Conservation (phyloP, 2,113 vertebrate genomes). For the Rynchops niger region DNA sequence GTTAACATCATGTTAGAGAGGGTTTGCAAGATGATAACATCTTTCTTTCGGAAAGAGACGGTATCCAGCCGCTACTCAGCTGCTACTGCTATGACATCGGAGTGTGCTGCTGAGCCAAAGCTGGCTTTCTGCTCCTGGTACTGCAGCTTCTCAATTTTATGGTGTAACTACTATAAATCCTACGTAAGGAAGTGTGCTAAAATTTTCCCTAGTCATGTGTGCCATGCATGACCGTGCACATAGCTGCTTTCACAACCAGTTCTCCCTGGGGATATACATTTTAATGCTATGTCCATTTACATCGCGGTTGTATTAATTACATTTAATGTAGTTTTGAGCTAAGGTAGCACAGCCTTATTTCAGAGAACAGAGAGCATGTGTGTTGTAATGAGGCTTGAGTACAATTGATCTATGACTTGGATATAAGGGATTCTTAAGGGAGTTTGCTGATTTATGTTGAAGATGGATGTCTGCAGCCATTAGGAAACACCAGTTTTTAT, state of each 20-base stretch:
- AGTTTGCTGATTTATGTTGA: constrained; percentile 65
- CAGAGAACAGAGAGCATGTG: neutral
- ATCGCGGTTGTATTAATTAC: constrained; percentile 55
- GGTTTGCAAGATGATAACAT: neutral
- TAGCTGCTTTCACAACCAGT: neutral
- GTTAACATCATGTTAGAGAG: neutral
- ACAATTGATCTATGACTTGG: constrained; percentile 63
- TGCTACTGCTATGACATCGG: neutral
- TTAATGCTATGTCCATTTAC: constrained; percentile 46
- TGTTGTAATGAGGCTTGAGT: constrained; percentile 60
- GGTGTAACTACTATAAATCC: neutral
- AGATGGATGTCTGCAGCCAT: constrained; percentile 60
- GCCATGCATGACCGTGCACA: neutral
- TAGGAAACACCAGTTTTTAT: constrained; percentile 61
- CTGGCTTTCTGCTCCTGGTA: neutral
- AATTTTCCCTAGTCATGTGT: neutral
- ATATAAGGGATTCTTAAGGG: constrained; percentile 50
- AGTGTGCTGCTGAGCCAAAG: neutral
- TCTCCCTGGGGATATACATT: neutral
- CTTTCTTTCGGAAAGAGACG: neutral
- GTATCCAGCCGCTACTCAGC: neutral
- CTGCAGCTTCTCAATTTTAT: neutral
- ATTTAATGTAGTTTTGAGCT: constrained; percentile 58
- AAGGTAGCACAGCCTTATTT: constrained; percentile 27
- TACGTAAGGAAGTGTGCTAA: neutral